phyloP scores from a whole-genome alignment of 2,113 vertebrate genomes.

The Phocoena sinus region DNA sequence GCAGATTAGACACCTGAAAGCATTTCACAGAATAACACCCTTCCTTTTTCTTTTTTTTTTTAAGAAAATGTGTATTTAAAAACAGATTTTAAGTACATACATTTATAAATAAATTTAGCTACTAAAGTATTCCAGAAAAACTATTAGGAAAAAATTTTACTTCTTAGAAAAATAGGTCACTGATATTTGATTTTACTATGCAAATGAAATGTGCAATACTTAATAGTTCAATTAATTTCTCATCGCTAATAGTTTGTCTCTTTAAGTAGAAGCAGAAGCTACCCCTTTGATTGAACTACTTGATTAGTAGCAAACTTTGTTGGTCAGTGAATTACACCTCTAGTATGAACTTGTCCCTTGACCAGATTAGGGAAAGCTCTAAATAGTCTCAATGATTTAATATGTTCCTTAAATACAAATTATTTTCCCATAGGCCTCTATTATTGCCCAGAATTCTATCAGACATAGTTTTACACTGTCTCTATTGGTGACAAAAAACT shows the following conservation, averaged over 20 bases:
- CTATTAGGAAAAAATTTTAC: background rate
- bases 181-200: background rate
- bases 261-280: background rate
- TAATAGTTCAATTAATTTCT: background rate
- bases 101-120: conserved; percentile 7
- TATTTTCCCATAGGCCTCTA: background rate
- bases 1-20: conserved; percentile 45
- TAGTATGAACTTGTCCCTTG: background rate
- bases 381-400: background rate
- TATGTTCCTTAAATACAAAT: background rate
- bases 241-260: background rate
- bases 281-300: background rate
- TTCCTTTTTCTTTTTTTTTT: background rate
- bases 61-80: background rate
- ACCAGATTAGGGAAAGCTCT: background rate
- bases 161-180: background rate
- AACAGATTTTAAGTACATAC: background rate
- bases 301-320: background rate
- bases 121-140: background rate
- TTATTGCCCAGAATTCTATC: background rate
- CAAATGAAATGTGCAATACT: background rate
- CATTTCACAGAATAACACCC: conserved; percentile 53
- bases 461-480: background rate
- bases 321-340: background rate
- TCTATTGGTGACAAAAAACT: background rate